Evolutionary conservation across 2,888 invertebrate genomes (phyloP), one percentile per base, ranked within the genome.

Genomic region (Dorcus hopei): DNA sequence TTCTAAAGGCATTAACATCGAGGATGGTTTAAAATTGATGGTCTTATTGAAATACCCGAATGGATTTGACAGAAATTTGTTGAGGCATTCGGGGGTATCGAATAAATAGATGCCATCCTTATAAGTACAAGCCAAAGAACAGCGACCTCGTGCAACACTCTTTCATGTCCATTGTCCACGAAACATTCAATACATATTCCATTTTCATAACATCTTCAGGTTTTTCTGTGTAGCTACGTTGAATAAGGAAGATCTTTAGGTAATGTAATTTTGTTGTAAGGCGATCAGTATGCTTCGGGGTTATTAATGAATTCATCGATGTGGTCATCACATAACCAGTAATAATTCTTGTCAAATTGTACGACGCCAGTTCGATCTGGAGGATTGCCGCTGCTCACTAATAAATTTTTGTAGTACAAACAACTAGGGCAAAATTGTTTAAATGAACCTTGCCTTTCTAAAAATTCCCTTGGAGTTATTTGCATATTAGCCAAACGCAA

Each of bases 131-230:
- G 83, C 83, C 56, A 78, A 79, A 14, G 80, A 71, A 33, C 73
- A 64, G 45, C 65, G 71, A 0, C 87, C 43, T 72, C 73, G 33
- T 74, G 67, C 19, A 84, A 68, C 52, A 72, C 76, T 63, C 82
- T 80, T 1, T 76, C 66, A 3, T 84, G 84, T 57, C 82, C 73
- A 65, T 81, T 79, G 62, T 83, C 80, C 49, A 81, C 81, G 66
- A 85, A 87, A 33, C 85, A 84, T 0, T 87, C 85, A 26, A 85
- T 77, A 69, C 88, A 88, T 58, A 80, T 73, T 1, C 87, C 87
- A 59, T 81, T 75, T 72, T 82, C 81, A 61, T 81, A 81, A 38
- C 83, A 72, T 52, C 64, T n/a, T 42, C 23, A 1, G 54, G 57
- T 33, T 43, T 57, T 59, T 61, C 9, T 62, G 33, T 61, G 9